Base-by-base conservation (phyloP, 2,797 vertebrate species). In the Sebastes kiyomatsui region DNA sequence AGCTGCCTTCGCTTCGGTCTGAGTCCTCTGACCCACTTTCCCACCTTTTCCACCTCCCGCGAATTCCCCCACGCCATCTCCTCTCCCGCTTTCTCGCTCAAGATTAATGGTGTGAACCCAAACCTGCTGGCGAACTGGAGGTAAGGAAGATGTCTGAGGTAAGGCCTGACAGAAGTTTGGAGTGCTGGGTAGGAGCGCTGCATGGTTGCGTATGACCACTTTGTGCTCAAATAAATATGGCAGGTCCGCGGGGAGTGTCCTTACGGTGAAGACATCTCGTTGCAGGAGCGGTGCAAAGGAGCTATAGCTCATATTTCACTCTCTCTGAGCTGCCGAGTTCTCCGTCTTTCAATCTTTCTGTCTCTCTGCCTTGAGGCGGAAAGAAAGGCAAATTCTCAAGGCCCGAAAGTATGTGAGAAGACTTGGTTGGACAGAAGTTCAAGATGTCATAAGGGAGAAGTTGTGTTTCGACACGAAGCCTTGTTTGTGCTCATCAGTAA, bases 401-500 rank as follows among this genome's bases (percentile, higher is more conserved):
- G 93, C 92, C 94, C 90, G 92, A 90, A 94, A 94, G 89, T 93
- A 93, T 94, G 93, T 93, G 92, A 95, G 94, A 93, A 93, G 93
- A 94, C 88, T 91, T 83, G 91, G 94, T 95, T 87, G 91, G 93
- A 94, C 93, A 95, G 92, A 93, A 93, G 95, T 95, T 95, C 95
- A 95, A 93, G 85, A 94, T 95, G 93, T 95, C 93, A 95, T 84
- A 75, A 85, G 80, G 83, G 93, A 94, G 90, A 92, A 94, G 94
- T 93, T 95, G 90, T 93, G 94, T 95, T 95, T 92, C 91, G 90
- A 95, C 95, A 95, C 82, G 94, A 96, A 94, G 87, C 72, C 93
- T 93, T 93, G 93, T 95, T 96, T 94, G 94, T 91, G 93, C 95
- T 95, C 93, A 95, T 96, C 95, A 95, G 95, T 93, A 95, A 95